Percentiles rank a stretch among this genome's conserved stretches.
Evolutionary conservation across 2,797 vertebrate genomes (phyloP).

Genomic region (Rhinogobio ventralis): DNA sequence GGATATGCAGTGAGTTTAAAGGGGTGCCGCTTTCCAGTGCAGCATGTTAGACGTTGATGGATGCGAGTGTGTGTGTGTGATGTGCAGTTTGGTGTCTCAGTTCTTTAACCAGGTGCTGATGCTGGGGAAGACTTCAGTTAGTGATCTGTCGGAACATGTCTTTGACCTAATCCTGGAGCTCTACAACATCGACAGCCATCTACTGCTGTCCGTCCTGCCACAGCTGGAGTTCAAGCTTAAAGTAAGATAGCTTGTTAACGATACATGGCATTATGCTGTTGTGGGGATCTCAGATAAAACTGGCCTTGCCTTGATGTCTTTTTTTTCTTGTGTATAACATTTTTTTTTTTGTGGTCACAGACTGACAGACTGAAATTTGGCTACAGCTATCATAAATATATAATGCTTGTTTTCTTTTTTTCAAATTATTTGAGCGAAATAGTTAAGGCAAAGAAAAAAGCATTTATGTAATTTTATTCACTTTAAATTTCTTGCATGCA

Average conservation of each 20-base stretch:
- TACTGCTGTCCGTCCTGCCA: conserved; percentile 95
- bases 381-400: not conserved
- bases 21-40: not conserved
- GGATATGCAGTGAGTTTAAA: not conserved
- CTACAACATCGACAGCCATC: conserved; percentile 97
- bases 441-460: not conserved
- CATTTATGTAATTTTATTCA: not conserved
- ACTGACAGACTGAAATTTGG: not conserved
- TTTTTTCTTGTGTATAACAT: not conserved
- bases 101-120: conserved; percentile 99
- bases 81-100: conserved; percentile 70
- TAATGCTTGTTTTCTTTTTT: not conserved
- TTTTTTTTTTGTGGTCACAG: not conserved
- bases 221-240: conserved; percentile 99
- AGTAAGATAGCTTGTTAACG: conserved; percentile 72
- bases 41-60: not conserved
- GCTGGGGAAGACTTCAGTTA: conserved; percentile 98
- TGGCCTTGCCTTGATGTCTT: not conserved
- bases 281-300: not conserved
- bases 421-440: not conserved
- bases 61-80: conserved; percentile 6
- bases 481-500: not conserved
- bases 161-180: conserved; percentile 98
- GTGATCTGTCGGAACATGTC: conserved; percentile 96
- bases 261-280: not conserved